A percentile compares a stretch with the other conserved stretches of the same genome.
Evolutionary conservation across 2,113 vertebrate species (phyloP).

Genomic region (Muntiacus muntjak): DNA sequence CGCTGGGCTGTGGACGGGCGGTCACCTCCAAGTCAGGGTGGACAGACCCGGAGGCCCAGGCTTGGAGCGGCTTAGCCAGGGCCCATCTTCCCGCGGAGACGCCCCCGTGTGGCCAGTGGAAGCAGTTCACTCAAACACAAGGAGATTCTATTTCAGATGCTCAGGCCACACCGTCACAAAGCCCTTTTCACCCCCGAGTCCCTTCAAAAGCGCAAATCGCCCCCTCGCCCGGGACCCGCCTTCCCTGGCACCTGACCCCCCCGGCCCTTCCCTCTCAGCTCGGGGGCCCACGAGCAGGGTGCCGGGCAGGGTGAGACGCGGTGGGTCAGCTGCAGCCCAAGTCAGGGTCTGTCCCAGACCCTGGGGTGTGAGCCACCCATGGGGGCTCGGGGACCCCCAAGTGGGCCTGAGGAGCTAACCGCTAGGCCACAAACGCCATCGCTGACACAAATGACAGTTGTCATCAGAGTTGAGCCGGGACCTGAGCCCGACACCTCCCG

Average conservation of each 20-base stretch:
- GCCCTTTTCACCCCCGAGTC: rapidly evolving
- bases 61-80: rapidly evolving
- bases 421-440: rapidly evolving
- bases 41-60: rapidly evolving
- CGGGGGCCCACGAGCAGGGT: rapidly evolving
- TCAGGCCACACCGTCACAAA: rapidly evolving
- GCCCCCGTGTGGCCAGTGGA: rapidly evolving
- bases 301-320: rapidly evolving
- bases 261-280: background rate
- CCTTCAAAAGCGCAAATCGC: rapidly evolving
- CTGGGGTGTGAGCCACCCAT: rapidly evolving
- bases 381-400: background rate
- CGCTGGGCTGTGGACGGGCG: rapidly evolving
- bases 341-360: background rate
- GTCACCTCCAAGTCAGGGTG: no score
- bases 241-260: background rate
- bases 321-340: rapidly evolving
- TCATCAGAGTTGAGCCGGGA: background rate
- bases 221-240: rapidly evolving
- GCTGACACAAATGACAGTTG: rapidly evolving
- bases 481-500: rapidly evolving
- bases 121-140: rapidly evolving
- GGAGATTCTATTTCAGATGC: rapidly evolving
- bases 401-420: background rate
- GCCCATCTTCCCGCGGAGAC: background rate